Percentiles rank a stretch among this genome's conserved stretches.
phyloP scores from a whole-genome alignment of 1,140 invertebrate species.

The Tyrophagus putrescentiae region DNA sequence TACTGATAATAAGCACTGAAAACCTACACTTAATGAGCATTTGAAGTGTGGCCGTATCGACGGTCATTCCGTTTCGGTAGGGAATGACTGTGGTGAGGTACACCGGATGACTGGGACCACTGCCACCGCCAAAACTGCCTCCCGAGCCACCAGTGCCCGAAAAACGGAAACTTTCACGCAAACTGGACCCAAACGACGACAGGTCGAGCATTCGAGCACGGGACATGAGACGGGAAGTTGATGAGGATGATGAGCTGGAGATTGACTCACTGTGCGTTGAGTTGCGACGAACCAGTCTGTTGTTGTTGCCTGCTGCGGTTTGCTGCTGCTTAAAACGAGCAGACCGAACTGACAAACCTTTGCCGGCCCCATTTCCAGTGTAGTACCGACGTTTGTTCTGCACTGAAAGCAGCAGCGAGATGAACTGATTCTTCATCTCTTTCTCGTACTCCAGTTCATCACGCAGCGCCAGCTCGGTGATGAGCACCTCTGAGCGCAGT shows the following conservation, averaged over 20 bases:
- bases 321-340: not conserved
- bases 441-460: constrained; percentile 98
- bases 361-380: constrained; percentile 34
- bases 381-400: constrained; percentile 85
- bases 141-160: too few relatives aligned
- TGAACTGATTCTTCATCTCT: constrained; percentile 97
- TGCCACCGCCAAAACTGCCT: too few relatives aligned
- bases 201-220: not conserved
- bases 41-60: constrained; percentile 77
- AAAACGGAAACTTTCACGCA: not conserved
- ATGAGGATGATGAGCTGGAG: too few relatives aligned
- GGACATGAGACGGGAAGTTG: too few relatives aligned
- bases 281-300: not conserved
- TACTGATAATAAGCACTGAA: too few relatives aligned
- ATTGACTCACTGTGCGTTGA: not conserved
- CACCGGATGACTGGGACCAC: constrained; percentile 35
- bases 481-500: constrained; percentile 83
- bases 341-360: not conserved
- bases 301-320: not conserved
- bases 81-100: constrained; percentile 92
- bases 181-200: not conserved
- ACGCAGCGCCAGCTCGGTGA: constrained; percentile 66
- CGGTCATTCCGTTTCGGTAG: constrained; percentile 75
- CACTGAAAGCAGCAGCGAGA: constrained; percentile 83
- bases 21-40: constrained; percentile 94